A percentile compares a stretch with the other conserved stretches of the same genome.
Evolutionary conservation across 2,113 vertebrate species (phyloP).

Genomic region (Cercopithecus mona): DNA sequence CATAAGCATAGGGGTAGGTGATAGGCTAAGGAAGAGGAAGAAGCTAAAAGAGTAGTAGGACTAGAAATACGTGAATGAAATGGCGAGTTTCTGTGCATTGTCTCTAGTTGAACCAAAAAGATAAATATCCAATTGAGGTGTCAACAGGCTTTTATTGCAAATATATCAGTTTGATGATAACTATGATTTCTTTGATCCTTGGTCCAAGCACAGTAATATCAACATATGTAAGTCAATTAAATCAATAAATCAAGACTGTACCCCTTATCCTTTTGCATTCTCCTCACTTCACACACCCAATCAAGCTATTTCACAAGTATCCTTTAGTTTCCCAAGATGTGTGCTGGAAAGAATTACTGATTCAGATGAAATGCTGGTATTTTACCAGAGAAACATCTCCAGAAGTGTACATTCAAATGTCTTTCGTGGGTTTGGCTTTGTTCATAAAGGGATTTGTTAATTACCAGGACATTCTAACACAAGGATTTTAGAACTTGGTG

Average conservation of each 20-base stretch:
- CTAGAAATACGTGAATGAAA: not conserved
- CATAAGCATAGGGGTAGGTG: not conserved
- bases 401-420: not conserved
- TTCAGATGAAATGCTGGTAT: not conserved
- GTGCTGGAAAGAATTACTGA: not conserved
- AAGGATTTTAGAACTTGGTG: not conserved
- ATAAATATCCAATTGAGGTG: not conserved
- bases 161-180: not conserved
- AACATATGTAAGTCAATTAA: not conserved
- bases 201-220: not conserved
- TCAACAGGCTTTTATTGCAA: not conserved
- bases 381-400: not conserved
- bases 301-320: not conserved
- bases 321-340: accelerated
- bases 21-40: not conserved
- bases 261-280: not conserved
- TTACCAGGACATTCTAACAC: not conserved
- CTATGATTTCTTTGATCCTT: not conserved
- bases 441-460: not conserved
- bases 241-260: not conserved
- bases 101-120: not conserved
- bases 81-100: not conserved
- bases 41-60: not conserved
- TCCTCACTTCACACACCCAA: no score
- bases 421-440: not conserved